Evolutionary conservation across 2,888 invertebrate genomes (phyloP), one percentile per base, ranked within the genome.

Genomic region (Lutraria lutraria): DNA sequence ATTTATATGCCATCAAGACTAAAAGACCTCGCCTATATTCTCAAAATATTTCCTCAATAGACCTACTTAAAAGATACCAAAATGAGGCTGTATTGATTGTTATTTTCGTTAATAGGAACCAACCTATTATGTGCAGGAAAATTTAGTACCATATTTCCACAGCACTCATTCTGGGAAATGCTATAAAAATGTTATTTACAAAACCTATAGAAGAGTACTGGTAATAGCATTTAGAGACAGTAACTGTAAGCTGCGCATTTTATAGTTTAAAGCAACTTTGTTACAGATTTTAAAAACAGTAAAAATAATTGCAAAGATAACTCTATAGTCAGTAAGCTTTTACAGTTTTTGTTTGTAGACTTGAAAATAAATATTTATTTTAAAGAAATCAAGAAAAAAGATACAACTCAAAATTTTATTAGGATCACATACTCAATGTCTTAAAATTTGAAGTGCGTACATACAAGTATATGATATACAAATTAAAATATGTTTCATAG

Each of bases 81-180:
- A 76, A 31, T 76, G 31, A 76, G 31, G 31, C n/a, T 4, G 31
- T 76, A 76, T 76, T 76, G 76, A 76, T 76, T 76, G 15, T 76
- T n/a, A 16, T 21, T 34, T 4, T 16, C n/a, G 16, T 34, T 16
- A 76, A 13, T 76, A 76, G 76, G 31, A 76, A 76, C 31, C 16
- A 76, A 31, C 76, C 76, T 10, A 76, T 76, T 34, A 34, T 15
- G 31, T 76, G 76, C 76, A 76, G 31, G 16, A 31, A 34, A 25
- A 76, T n/a, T n/a, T n/a, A 34, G 16, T 34, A 34, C 31, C 31
- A 76, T 76, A 21, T 19, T 31, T 21, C 6, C 31, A 25, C 76
- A 8, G 76, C 31, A 76, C 1, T 76, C 13, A 31, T 34, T 6
- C 25, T 31, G 76, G 76, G 76, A 76, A 34, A 76, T 76, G 76